Evolutionary conservation across 2,797 vertebrate species (phyloP).

Genomic region (Premnoplex brunnescens): DNA sequence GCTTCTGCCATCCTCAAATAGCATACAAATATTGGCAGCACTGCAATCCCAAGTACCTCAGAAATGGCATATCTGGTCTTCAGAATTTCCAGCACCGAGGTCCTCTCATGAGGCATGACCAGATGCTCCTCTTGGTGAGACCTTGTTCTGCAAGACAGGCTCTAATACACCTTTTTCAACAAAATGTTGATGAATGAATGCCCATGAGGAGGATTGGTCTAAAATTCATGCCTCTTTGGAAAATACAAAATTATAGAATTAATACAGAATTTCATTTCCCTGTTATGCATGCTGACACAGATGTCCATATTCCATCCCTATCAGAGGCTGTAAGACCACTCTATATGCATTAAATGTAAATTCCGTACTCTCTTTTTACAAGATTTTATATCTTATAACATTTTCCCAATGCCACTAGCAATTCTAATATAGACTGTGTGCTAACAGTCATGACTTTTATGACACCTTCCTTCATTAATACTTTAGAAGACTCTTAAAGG

Average conservation of each 20-base stretch:
- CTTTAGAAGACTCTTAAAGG: not conserved
- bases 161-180: not conserved
- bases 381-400: not conserved
- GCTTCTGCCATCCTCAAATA: not conserved
- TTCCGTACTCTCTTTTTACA: not conserved
- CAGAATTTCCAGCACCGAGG: not conserved
- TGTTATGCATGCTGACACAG: not conserved
- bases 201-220: not conserved
- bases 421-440: not conserved
- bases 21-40: not conserved
- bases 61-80: not conserved
- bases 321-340: not conserved
- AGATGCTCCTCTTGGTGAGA: not conserved
- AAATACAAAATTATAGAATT: not conserved
- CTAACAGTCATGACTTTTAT: not conserved
- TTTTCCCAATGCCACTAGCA: not conserved
- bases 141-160: not conserved
- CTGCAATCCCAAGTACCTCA: not conserved
- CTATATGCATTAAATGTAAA: not conserved
- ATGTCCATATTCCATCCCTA: not conserved
- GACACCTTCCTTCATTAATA: not conserved
- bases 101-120: not conserved
- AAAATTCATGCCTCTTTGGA: not conserved
- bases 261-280: not conserved
- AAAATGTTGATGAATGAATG: not conserved